A percentile compares a stretch with the other conserved stretches of the same genome.
Conservation (phyloP, 2,113 vertebrate genomes). For the Microcebus murinus region DNA sequence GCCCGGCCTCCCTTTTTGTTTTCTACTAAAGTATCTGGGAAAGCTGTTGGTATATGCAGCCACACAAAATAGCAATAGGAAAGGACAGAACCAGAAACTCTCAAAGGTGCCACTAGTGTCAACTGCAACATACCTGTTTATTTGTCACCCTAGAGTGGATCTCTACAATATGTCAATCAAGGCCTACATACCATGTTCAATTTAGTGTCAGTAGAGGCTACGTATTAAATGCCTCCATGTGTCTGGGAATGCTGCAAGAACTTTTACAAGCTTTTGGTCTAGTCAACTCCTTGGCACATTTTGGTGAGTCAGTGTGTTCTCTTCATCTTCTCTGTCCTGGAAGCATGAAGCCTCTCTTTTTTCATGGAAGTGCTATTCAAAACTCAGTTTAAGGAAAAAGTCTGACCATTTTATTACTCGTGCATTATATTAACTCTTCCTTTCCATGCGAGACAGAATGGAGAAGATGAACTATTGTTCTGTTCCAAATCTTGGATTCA, state of each 20-base stretch:
- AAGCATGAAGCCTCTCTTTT: background rate
- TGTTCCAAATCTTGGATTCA: slow-evolving; percentile 7
- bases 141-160: background rate
- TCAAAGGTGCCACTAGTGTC: background rate
- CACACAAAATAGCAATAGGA: background rate
- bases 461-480: background rate
- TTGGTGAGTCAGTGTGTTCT: background rate
- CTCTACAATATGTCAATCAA: background rate
- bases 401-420: background rate
- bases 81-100: background rate
- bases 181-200: background rate
- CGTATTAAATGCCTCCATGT: background rate
- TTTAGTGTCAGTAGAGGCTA: background rate
- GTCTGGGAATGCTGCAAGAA: background rate
- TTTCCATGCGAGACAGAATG: slow-evolving; percentile 12
- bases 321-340: background rate
- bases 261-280: background rate
- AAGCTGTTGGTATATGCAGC: background rate
- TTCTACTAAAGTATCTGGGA: background rate
- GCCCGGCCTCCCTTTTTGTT: background rate
- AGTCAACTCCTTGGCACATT: background rate
- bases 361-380: background rate
- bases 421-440: slow-evolving; percentile 18
- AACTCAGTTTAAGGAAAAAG: background rate
- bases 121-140: background rate